These are phyloP conservation scores for Drosophila neutralis DNA, from an alignment of 2,888 invertebrate genomes.

Conservation along the genomic window DNA sequence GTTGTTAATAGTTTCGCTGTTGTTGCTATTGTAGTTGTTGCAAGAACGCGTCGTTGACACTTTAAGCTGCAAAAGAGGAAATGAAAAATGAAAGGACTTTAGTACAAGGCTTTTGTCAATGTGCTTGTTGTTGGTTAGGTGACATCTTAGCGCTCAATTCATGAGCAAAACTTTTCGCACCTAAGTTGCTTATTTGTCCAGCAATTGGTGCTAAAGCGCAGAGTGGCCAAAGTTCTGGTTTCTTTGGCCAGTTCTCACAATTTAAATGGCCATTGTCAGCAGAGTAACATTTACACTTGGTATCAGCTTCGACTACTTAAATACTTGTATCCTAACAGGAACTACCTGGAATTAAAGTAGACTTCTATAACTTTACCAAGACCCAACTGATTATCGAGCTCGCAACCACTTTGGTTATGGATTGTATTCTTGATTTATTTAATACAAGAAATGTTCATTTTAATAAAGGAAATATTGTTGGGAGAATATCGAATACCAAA, in stretches of 20 bases:
- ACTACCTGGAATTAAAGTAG: neutral
- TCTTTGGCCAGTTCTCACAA: conserved; percentile 6
- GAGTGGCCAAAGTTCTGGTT: conserved; percentile 21
- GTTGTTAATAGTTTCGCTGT: conserved; percentile 21
- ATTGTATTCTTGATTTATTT: neutral
- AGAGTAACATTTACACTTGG: neutral
- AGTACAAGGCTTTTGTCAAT: conserved; percentile 40
- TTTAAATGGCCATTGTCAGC: conserved; percentile 16
- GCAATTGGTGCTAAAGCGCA: conserved; percentile 32
- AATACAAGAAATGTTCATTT: neutral
- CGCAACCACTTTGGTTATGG: neutral
- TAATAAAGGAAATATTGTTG: neutral
- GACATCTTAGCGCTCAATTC: conserved; percentile 39
- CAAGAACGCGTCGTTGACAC: conserved; percentile 55
- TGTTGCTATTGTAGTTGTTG: conserved; percentile 12
- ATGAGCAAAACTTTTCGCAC: conserved; percentile 28
- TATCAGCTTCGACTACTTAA: neutral
- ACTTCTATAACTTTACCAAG: too few relatives aligned
- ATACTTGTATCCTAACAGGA: neutral
- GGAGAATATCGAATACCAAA: neutral
- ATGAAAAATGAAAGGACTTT: conserved; percentile 67
- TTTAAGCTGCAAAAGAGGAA: conserved; percentile 72
- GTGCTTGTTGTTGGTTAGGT: conserved; percentile 22
- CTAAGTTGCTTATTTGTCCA: conserved; percentile 44
- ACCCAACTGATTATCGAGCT: neutral